Percentiles rank a stretch among this genome's conserved stretches.
Conservation (phyloP, 2,113 vertebrate genomes). For the Heptranchias perlo region DNA sequence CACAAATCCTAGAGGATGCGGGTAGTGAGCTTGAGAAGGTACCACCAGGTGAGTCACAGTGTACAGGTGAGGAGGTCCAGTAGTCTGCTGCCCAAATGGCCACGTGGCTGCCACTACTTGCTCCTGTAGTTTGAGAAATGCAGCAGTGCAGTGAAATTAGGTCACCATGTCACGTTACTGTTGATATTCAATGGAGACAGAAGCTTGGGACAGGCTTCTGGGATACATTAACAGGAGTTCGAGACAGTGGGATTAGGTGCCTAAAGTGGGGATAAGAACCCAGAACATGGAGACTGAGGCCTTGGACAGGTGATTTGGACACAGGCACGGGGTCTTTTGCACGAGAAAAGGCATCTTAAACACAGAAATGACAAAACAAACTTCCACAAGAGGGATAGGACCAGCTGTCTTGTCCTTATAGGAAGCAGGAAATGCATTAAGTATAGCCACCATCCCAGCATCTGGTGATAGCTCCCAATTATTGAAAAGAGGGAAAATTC, state of each 20-base stretch:
- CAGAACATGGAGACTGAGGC: not conserved
- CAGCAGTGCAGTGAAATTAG: not conserved
- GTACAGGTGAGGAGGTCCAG: not conserved
- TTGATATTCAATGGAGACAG: not conserved
- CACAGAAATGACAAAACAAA: not conserved
- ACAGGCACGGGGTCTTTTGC: not conserved
- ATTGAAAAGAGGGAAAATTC: not conserved
- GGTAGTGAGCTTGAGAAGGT: not conserved
- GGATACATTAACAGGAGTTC: not conserved
- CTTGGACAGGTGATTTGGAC: not conserved
- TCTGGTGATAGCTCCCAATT: not conserved
- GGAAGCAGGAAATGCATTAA: not conserved
- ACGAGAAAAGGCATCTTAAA: not conserved
- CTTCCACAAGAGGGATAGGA: not conserved
- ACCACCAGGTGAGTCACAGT: not conserved
- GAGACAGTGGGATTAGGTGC: no score
- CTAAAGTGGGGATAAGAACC: not conserved
- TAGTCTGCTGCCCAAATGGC: not conserved
- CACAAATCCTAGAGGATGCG: not conserved
- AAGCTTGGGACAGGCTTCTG: not conserved
- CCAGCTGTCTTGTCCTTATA: not conserved
- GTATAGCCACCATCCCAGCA: not conserved
- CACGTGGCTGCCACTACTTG: not conserved
- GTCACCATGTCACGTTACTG: not conserved
- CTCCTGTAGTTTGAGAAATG: not conserved